Conservation (phyloP, 2,113 vertebrate species). For the Mormyrus lacerda region DNA sequence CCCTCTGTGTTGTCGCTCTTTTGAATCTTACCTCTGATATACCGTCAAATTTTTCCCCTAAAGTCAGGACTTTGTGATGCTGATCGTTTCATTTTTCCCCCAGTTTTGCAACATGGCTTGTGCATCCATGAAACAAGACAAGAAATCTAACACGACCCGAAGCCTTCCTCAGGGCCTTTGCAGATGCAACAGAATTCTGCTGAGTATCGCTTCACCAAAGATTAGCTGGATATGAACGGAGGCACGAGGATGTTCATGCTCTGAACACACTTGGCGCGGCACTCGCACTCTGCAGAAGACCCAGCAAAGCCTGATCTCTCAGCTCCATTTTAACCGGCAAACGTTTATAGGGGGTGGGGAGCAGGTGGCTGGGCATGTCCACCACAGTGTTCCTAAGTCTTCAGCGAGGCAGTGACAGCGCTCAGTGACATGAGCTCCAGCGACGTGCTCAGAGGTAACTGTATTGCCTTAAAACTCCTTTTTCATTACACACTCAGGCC, state of each 20-base stretch:
- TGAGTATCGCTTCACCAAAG: background rate
- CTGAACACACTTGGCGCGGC: slow-evolving; percentile 25
- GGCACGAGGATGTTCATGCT: background rate
- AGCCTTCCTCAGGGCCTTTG: background rate
- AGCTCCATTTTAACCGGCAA: background rate
- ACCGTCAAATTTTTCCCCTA: background rate
- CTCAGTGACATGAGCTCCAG: background rate
- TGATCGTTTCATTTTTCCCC: background rate
- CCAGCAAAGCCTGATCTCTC: background rate
- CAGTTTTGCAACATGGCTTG: background rate
- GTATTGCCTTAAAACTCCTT: background rate
- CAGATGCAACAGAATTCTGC: background rate
- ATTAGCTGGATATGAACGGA: background rate
- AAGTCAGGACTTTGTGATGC: background rate
- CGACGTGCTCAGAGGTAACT: background rate
- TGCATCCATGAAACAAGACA: background rate
- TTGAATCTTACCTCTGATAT: background rate
- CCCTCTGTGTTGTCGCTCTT: background rate
- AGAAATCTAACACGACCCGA: background rate
- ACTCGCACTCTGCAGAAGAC: background rate
- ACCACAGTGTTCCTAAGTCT: background rate
- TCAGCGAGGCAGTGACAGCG: background rate
- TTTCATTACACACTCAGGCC: background rate
- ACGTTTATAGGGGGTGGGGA: too few relatives aligned
- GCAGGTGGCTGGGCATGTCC: background rate